Conservation (phyloP, 2,113 vertebrate species). For the Mobula hypostoma region DNA sequence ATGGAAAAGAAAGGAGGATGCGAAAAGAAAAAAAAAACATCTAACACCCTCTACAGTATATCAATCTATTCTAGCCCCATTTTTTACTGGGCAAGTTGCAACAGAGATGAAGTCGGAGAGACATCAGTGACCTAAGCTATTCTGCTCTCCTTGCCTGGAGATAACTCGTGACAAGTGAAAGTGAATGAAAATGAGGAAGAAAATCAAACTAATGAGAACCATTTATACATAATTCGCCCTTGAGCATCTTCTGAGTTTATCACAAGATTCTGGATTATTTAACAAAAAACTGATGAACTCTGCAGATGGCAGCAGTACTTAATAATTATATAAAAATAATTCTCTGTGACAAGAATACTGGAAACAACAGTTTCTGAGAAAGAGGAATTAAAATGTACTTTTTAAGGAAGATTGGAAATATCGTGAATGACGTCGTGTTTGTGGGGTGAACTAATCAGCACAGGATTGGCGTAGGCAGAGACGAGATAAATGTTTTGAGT, state of each 20-base stretch:
- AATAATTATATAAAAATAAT: neutral
- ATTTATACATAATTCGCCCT: neutral
- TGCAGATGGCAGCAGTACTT: conserved; percentile 19
- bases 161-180: neutral
- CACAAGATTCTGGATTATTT: neutral
- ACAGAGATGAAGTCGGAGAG: neutral
- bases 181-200: neutral
- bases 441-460: neutral
- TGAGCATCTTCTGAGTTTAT: neutral
- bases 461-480: neutral
- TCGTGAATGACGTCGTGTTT: neutral
- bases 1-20: neutral
- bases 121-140: neutral
- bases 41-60: neutral
- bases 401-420: neutral
- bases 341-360: neutral
- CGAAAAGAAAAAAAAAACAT: neutral
- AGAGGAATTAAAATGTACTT: neutral
- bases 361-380: neutral
- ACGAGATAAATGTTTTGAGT: neutral
- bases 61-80: neutral
- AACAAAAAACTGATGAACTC: neutral
- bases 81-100: neutral
- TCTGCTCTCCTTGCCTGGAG: neutral
- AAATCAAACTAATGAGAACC: neutral